These are phyloP conservation scores for Epirrita christyi DNA, from an alignment of 2,888 invertebrate genomes.

Conservation along the genomic window DNA sequence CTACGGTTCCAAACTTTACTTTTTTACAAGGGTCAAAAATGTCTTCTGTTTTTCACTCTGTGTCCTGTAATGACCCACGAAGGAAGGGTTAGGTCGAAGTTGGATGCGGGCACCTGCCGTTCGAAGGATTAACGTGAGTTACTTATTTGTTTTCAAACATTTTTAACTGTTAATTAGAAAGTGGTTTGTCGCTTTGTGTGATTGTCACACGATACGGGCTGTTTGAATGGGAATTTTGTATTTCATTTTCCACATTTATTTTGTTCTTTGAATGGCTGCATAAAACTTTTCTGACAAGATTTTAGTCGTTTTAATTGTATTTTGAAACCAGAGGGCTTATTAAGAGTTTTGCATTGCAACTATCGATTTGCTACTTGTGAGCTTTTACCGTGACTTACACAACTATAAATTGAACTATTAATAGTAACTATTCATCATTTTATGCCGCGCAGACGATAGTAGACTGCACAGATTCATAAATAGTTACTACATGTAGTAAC, in stretches of 20 bases:
- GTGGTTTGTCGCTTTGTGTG: slow-evolving; percentile 38
- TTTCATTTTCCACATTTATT: not conserved
- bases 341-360: no score
- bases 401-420: no score
- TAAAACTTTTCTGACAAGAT: no score
- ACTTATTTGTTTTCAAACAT: slow-evolving; percentile 61
- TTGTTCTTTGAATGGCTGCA: not conserved
- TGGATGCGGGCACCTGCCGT: slow-evolving; percentile 79
- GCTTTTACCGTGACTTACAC: no score
- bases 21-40: not conserved
- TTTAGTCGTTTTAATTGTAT: no score
- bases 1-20: no score
- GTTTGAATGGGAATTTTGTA: not conserved
- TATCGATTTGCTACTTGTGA: no score
- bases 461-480: no score
- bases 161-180: slow-evolving; percentile 72
- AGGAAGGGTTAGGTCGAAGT: slow-evolving; percentile 66
- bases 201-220: slow-evolving; percentile 28
- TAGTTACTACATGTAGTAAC: no score
- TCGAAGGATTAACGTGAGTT: slow-evolving; percentile 61
- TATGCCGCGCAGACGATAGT: no score
- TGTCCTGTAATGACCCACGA: slow-evolving; percentile 62
- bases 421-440: no score
- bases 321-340: no score
- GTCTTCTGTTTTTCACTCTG: slow-evolving; percentile 23